phyloP scores from a whole-genome alignment of 2,888 invertebrate species.

The Latrodectus hesperus region DNA sequence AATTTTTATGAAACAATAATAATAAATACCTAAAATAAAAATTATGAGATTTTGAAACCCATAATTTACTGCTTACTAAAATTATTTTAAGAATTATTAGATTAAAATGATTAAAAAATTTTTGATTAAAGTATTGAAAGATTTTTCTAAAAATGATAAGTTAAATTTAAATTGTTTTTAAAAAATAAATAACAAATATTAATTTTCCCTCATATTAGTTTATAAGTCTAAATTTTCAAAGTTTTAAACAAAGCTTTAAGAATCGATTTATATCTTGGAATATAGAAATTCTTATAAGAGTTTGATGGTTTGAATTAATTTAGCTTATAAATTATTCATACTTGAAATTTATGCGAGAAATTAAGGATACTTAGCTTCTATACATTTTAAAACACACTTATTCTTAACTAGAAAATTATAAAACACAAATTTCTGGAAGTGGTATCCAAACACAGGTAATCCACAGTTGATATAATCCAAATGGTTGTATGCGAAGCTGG shows the following conservation, averaged over 20 bases:
- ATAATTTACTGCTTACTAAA: too few relatives aligned
- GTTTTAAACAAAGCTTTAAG: background rate
- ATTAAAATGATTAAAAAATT: too few relatives aligned
- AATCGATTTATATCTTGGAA: background rate
- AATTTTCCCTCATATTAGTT: too few relatives aligned
- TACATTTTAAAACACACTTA: background rate
- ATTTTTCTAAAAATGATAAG: too few relatives aligned
- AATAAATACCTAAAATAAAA: too few relatives aligned
- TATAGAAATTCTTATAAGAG: background rate
- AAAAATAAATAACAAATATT: too few relatives aligned
- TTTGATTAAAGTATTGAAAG: too few relatives aligned
- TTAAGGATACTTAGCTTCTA: background rate
- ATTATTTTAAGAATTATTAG: too few relatives aligned
- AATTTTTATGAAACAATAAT: too few relatives aligned
- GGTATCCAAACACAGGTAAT: constrained; percentile 28
- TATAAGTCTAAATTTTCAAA: too few relatives aligned
- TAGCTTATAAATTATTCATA: background rate
- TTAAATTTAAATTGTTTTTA: too few relatives aligned
- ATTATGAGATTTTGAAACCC: too few relatives aligned
- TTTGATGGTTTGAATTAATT: background rate
- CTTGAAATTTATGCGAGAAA: background rate
- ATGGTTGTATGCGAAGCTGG: background rate
- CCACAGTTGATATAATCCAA: constrained; percentile 39
- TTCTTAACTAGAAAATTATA: background rate
- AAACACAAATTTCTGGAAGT: background rate